Evolutionary conservation across 2,113 vertebrate genomes (phyloP).

Genomic region (Canis aureus): DNA sequence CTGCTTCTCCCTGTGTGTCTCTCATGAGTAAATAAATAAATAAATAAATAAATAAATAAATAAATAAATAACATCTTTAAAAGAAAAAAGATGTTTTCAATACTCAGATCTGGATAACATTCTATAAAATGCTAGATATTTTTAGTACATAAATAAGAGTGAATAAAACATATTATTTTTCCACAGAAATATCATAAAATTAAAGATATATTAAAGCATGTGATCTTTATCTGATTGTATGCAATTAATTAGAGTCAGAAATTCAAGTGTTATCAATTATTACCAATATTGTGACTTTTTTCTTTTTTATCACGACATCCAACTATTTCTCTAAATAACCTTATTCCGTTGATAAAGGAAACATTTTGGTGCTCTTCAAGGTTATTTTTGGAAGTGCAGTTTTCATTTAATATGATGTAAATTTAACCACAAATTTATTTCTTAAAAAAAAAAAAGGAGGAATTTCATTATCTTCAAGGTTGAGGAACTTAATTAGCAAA

Average conservation of each 20-base stretch:
- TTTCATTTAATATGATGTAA: conserved; percentile 41
- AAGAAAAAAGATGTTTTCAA: neutral
- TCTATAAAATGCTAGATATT: neutral
- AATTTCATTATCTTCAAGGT: conserved; percentile 42
- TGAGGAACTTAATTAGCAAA: conserved; percentile 36
- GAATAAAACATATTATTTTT: neutral
- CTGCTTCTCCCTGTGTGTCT: too few species aligned
- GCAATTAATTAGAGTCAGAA: neutral
- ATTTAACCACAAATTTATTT: neutral
- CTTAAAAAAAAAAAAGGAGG: neutral
- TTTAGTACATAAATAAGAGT: neutral
- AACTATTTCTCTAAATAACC: neutral
- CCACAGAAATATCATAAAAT: neutral
- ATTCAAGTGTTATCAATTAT: neutral
- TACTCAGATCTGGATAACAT: neutral
- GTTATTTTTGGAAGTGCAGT: neutral
- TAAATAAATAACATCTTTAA: too few species aligned
- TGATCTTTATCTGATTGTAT: neutral
- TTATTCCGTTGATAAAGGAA: neutral
- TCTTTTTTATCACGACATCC: neutral
- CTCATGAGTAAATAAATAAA: too few species aligned
- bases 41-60: too few species aligned
- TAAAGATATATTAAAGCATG: neutral
- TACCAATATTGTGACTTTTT: neutral
- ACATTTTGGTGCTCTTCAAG: neutral